Evolutionary conservation across 1,140 invertebrate species (phyloP).

Genomic region (Diorhabda elongata): DNA sequence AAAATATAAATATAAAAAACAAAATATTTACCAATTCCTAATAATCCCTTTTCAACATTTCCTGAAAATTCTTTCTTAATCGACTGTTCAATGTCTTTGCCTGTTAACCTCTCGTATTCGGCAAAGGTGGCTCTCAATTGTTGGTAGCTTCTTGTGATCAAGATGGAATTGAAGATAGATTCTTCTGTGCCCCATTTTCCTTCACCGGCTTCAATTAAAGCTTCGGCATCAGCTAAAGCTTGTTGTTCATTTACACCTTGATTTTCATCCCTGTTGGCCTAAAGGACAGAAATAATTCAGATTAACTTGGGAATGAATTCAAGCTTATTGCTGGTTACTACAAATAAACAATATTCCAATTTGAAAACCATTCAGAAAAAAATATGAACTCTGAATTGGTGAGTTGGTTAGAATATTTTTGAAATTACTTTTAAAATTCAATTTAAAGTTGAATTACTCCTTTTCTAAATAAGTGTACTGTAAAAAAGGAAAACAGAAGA

Average conservation of each 20-base stretch:
- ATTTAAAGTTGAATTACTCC: too few species aligned
- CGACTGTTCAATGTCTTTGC: slow-evolving; percentile 78
- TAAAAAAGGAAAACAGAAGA: too few species aligned
- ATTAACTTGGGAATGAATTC: background rate
- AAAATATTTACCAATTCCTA: slow-evolving; percentile 71
- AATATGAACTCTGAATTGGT: too few species aligned
- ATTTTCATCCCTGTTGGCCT: slow-evolving; percentile 75
- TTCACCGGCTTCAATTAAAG: slow-evolving; percentile 67
- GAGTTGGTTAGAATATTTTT: too few species aligned
- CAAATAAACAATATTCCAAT: too few species aligned
- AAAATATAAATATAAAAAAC: background rate
- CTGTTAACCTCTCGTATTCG: slow-evolving; percentile 70
- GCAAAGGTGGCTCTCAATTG: slow-evolving; percentile 79
- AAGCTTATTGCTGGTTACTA: background rate
- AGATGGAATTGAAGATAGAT: slow-evolving; percentile 77
- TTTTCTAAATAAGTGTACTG: too few species aligned
- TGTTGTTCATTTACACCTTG: slow-evolving; percentile 61
- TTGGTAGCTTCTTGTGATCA: slow-evolving; percentile 73
- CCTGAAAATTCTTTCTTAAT: slow-evolving; percentile 87
- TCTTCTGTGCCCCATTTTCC: slow-evolving; percentile 85
- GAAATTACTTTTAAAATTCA: too few species aligned
- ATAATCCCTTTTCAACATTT: slow-evolving; percentile 75
- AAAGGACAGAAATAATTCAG: background rate
- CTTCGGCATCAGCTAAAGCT: slow-evolving; percentile 67
- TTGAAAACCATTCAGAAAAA: too few species aligned